Base-by-base conservation (phyloP, 2,113 vertebrate genomes). In the Salvelinus fontinalis region DNA sequence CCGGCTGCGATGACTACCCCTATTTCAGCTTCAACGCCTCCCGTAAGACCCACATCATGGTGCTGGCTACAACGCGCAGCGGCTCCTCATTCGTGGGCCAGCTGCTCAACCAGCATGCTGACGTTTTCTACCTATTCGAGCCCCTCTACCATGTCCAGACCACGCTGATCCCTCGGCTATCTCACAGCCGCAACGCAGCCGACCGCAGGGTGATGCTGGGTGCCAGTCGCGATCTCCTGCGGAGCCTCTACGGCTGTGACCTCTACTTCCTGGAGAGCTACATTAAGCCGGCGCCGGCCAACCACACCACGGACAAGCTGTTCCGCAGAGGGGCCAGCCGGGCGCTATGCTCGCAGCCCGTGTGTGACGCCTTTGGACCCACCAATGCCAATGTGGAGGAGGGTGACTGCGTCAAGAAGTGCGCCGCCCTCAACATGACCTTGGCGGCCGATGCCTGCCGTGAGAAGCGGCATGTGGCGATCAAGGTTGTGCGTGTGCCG, bases 41-140 rank as follows among this genome's bases (percentile, higher is more conserved):
- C 0, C 94, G 95, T 16, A 97, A 97, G 92, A 97, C 94, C 0
- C 97, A 99, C 14, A 88, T 99, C 81, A 91, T 99, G 76, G 95
- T 99, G 81, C 92, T 99, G 18, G 97, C 97, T 81, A 99, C 97
- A 29, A 99, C 97, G 0, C 95, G 97, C 29, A 98, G 96, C 0
- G 97, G 97, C 75, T 99, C 97, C 13, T 98, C 97, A 0, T 99
- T 99, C 22, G 95, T 98, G 0, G 97, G 97, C 74, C 97, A 99
- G 90, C 95, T 99, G 79, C 95, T 99, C 86, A 99, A 99, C 91
- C 97, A 99, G 89, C 97, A 99, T 89, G 95, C 95, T 2, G 95
- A 98, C 79, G 94, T 99, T 72, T 99, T 99, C 91, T 99, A 99
- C 93, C 93, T 99, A 90, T 99, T 99, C 2, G 97, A 99, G 91